These are phyloP conservation scores for Aleiodes leptofemur DNA, from an alignment of 2,888 invertebrate genomes.

Conservation along the genomic window DNA sequence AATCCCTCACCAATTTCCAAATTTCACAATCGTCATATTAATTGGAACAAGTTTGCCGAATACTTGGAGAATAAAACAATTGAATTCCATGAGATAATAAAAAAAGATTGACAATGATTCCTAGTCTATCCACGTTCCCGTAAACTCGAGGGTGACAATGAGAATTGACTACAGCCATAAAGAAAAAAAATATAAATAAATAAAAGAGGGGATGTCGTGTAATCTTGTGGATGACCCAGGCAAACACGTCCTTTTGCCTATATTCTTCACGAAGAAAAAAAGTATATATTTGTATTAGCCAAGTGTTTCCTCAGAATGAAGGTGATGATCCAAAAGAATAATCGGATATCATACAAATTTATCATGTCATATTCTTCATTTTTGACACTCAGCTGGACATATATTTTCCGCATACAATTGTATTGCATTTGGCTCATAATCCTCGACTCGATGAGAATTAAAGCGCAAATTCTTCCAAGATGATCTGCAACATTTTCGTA, in stretches of 20 bases:
- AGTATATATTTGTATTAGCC: neutral
- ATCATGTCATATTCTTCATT: neutral
- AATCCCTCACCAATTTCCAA: neutral
- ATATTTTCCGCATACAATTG: neutral
- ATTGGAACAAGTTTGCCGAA: no score
- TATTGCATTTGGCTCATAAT: neutral
- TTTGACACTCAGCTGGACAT: neutral
- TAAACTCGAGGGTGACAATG: neutral
- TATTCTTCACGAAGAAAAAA: neutral
- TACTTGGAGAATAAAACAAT: no score
- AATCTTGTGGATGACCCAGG: constrained; percentile 24
- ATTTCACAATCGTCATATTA: no score
- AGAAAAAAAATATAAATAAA: constrained; percentile 6
- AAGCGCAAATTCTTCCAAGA: neutral
- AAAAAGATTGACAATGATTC: constrained; percentile 12
- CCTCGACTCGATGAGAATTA: neutral
- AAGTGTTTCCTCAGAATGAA: constrained; percentile 15
- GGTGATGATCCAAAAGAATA: constrained; percentile 12
- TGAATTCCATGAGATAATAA: no score
- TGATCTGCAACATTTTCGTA: neutral
- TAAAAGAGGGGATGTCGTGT: constrained; percentile 16
- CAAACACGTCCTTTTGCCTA: constrained; percentile 6
- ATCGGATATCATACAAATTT: neutral
- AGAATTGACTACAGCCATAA: constrained; percentile 1
- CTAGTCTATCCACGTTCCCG: neutral